A percentile compares a stretch with the other conserved stretches of the same genome.
phyloP scores from a whole-genome alignment of 2,113 vertebrate genomes.

The Silurus glanis region DNA sequence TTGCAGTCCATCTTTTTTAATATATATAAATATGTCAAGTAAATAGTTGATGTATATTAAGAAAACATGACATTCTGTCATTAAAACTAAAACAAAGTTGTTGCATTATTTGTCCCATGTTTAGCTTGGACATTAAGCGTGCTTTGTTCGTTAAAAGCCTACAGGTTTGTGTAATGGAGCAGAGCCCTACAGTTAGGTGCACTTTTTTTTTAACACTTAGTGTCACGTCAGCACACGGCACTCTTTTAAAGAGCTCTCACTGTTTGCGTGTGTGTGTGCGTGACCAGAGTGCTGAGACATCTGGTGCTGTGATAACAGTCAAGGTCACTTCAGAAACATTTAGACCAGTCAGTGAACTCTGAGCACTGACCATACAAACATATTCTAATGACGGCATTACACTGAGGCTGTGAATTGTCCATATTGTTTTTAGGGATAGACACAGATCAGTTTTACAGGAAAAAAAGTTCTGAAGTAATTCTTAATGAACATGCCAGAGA shows the following conservation, averaged over 20 bases:
- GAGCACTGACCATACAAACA: neutral
- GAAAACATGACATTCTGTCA: neutral
- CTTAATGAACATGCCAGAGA: neutral
- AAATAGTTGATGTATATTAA: neutral
- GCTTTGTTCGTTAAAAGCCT: conserved; percentile 41
- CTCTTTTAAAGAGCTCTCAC: conserved; percentile 25
- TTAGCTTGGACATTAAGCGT: neutral
- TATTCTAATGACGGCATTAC: neutral
- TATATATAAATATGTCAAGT: neutral
- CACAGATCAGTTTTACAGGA: neutral
- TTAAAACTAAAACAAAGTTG: neutral
- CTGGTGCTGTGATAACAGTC: conserved; percentile 40
- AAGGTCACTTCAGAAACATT: conserved; percentile 33
- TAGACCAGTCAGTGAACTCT: neutral
- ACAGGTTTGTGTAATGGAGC: conserved; percentile 42
- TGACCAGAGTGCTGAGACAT: conserved; percentile 42
- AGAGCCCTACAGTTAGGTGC: neutral
- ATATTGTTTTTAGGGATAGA: neutral
- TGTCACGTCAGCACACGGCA: conserved; percentile 25
- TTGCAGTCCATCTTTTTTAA: neutral
- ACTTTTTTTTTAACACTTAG: conserved; percentile 27
- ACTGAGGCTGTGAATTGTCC: neutral
- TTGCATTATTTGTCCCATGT: neutral
- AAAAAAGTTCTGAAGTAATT: neutral
- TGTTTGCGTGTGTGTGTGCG: conserved; percentile 53